Conservation (phyloP, 2,888 invertebrate species). For the Tricholauxania praeusta region DNA sequence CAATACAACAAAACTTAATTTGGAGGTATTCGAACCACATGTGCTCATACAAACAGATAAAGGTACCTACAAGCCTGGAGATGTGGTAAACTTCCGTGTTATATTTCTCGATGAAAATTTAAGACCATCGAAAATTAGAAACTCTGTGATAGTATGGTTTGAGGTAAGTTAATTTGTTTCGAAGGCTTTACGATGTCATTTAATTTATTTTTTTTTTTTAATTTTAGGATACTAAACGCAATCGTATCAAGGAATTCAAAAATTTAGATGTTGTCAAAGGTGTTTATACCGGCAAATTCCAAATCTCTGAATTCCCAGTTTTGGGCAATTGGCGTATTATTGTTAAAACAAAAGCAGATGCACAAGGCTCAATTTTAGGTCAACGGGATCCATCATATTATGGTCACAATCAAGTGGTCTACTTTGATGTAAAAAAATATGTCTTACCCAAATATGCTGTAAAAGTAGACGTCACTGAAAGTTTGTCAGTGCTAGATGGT, state of each 20-base stretch:
- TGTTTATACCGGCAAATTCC: constrained; percentile 80
- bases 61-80: constrained; percentile 89
- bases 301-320: constrained; percentile 81
- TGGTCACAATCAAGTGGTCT: constrained; percentile 52
- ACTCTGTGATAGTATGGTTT: constrained; percentile 74
- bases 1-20: constrained; percentile 78
- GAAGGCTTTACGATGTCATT: neutral
- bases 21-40: constrained; percentile 67
- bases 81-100: constrained; percentile 78
- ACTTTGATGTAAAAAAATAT: constrained; percentile 84
- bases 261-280: constrained; percentile 67
- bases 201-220: neutral
- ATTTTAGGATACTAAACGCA: constrained; percentile 79
- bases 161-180: constrained; percentile 70
- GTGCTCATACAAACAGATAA: constrained; percentile 93
- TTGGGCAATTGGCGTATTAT: constrained; percentile 86
- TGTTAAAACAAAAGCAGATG: constrained; percentile 46
- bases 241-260: constrained; percentile 86
- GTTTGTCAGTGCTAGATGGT: constrained; percentile 85
- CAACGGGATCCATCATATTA: too few relatives aligned
- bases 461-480: constrained; percentile 82
- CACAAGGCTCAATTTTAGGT: too few relatives aligned
- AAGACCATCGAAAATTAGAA: constrained; percentile 75
- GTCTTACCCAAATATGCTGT: constrained; percentile 94
- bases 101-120: constrained; percentile 76